Percentiles rank a stretch among this genome's conserved stretches.
phyloP scores from a whole-genome alignment of 2,888 invertebrate species.

The Cabera pusaria region DNA sequence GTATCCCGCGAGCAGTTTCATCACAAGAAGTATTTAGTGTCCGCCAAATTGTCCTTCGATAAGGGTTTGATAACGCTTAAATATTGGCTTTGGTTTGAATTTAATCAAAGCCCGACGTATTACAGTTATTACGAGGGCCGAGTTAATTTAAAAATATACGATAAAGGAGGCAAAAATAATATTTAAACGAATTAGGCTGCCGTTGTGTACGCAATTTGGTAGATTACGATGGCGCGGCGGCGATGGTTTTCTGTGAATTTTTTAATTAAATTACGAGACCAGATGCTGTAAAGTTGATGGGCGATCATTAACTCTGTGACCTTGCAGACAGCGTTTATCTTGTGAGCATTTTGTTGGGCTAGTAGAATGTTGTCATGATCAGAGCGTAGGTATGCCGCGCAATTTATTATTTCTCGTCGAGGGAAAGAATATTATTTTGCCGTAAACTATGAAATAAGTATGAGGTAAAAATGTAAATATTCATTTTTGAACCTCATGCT shows the following conservation, averaged over 20 bases:
- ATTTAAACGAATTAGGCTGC: constrained; percentile 79
- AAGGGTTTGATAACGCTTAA: constrained; percentile 71
- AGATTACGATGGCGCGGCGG: constrained; percentile 65
- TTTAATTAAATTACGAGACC: constrained; percentile 80
- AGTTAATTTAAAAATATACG: constrained; percentile 79
- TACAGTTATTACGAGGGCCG: constrained; percentile 67
- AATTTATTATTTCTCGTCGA: too few relatives aligned
- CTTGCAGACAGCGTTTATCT: constrained; percentile 14
- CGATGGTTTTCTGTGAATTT: constrained; percentile 78
- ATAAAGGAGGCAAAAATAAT: constrained; percentile 75
- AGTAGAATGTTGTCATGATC: neutral
- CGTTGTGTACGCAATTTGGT: constrained; percentile 72
- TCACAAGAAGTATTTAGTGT: constrained; percentile 13
- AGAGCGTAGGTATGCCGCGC: too few relatives aligned
- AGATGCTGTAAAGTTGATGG: constrained; percentile 70
- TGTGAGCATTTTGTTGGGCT: constrained; percentile 22
- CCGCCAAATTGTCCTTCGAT: constrained; percentile 53
- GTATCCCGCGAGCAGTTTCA: constrained; percentile 6
- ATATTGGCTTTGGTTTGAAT: constrained; percentile 77
- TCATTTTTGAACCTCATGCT: too few relatives aligned
- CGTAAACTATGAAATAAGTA: too few relatives aligned
- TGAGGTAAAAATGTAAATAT: too few relatives aligned
- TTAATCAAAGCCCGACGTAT: constrained; percentile 75
- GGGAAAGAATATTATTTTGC: too few relatives aligned
- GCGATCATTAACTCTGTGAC: constrained; percentile 41